Conservation (phyloP, 2,888 invertebrate genomes). For the Rhaphigaster nebulosa region DNA sequence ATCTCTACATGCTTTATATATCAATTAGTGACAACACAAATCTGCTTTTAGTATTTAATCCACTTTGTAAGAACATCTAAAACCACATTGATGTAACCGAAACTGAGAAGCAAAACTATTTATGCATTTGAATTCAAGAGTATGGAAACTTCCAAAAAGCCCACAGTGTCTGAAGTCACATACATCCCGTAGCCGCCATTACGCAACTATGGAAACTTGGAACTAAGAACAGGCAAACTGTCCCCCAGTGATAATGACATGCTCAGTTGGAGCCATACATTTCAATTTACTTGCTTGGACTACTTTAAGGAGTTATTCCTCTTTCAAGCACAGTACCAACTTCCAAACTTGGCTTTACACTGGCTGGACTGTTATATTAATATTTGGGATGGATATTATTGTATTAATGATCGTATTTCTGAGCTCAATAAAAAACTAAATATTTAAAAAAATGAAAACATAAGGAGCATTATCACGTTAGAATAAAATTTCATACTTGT, state of each 20-base stretch:
- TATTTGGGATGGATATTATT: too few species aligned
- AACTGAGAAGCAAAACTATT: neutral
- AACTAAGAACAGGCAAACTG: neutral
- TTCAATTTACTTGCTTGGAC: constrained; percentile 31
- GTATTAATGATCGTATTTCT: neutral
- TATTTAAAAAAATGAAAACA: neutral
- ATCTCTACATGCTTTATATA: too few species aligned
- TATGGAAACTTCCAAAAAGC: neutral
- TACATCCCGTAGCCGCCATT: neutral
- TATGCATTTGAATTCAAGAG: neutral
- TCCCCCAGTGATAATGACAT: neutral
- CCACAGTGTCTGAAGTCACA: neutral
- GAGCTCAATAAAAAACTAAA: neutral
- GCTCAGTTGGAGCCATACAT: constrained; percentile 32
- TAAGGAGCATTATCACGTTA: neutral
- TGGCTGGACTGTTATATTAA: too few species aligned
- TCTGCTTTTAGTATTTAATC: neutral
- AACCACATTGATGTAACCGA: neutral
- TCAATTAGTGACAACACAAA: neutral
- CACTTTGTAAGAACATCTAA: neutral
- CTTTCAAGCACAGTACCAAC: neutral
- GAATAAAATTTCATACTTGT: neutral
- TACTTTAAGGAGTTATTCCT: neutral
- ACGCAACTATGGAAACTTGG: neutral
- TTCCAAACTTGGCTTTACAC: neutral